These are phyloP conservation scores for Crambe crambe DNA, from an alignment of 37 sponge, comb jelly and placozoan species.

Conservation along the genomic window DNA sequence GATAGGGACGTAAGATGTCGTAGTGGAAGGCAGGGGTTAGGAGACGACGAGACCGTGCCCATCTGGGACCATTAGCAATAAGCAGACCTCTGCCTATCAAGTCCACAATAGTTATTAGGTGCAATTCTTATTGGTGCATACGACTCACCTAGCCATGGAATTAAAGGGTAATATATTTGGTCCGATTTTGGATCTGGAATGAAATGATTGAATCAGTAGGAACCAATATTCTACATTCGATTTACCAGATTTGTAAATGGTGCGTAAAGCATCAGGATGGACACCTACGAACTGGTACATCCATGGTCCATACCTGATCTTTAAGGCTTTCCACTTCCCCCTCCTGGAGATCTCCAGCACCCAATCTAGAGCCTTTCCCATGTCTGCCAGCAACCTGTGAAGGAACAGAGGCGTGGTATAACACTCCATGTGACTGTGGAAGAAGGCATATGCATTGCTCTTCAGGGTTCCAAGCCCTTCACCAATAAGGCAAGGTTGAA, in stretches of 20 bases:
- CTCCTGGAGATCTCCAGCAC: neutral
- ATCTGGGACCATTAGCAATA: constrained; percentile 65
- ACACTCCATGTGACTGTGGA: too few relatives aligned
- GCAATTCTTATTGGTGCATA: too few relatives aligned
- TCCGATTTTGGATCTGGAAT: constrained; percentile 52
- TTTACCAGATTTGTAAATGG: constrained; percentile 32
- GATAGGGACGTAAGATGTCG: constrained; percentile 78
- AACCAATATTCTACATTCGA: too few relatives aligned
- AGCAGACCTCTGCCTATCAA: constrained; percentile 73
- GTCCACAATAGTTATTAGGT: too few relatives aligned
- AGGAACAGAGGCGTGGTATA: too few relatives aligned
- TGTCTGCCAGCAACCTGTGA: constrained; percentile 19
- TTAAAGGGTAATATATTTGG: constrained; percentile 16
- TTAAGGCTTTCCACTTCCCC: constrained; percentile 24
- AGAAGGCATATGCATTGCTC: too few relatives aligned
- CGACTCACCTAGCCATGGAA: constrained; percentile 71
- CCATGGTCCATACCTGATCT: constrained; percentile 13
- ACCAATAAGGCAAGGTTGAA: too few relatives aligned
- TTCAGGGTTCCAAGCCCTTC: too few relatives aligned
- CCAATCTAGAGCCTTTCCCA: constrained; percentile 42
- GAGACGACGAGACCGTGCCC: constrained; percentile 75
- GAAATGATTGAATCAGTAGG: too few relatives aligned
- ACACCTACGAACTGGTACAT: constrained; percentile 6
- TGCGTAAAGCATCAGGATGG: constrained; percentile 37
- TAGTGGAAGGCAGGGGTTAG: constrained; percentile 90